These are phyloP conservation scores for Diorhabda sublineata DNA, from an alignment of 1,140 invertebrate species.

Conservation along the genomic window DNA sequence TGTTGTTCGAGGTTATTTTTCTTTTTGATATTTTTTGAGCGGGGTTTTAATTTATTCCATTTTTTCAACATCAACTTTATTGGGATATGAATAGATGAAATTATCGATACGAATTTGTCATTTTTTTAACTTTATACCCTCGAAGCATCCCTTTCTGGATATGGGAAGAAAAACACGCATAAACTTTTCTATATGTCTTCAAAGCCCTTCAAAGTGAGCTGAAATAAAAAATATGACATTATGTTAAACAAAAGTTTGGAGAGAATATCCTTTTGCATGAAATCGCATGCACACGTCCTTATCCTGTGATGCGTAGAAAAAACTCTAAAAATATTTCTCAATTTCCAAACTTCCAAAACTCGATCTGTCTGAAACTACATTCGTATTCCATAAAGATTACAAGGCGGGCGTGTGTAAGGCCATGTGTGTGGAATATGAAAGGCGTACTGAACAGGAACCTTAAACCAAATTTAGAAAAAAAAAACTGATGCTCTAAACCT, in stretches of 20 bases:
- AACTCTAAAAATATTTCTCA: conserved; percentile 1
- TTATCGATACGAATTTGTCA: too few relatives aligned
- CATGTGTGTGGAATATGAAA: conserved; percentile 22
- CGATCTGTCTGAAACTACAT: conserved; percentile 25
- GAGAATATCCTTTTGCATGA: neutral
- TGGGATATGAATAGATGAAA: too few relatives aligned
- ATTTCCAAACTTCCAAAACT: conserved; percentile 12
- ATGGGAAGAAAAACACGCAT: too few relatives aligned
- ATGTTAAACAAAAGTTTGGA: neutral
- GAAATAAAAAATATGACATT: neutral
- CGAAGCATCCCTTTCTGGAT: too few relatives aligned
- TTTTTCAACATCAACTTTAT: too few relatives aligned
- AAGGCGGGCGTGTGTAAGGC: conserved; percentile 27
- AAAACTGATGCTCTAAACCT: too few relatives aligned
- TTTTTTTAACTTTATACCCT: too few relatives aligned
- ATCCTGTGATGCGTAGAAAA: neutral
- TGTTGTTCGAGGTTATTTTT: conserved; percentile 10
- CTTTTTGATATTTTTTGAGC: neutral
- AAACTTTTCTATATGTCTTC: too few relatives aligned
- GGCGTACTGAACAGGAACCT: neutral
- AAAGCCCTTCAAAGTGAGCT: too few relatives aligned
- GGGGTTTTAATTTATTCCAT: too few relatives aligned
- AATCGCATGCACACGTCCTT: neutral
- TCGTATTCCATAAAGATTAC: conserved; percentile 39
- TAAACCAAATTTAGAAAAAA: too few relatives aligned